Evolutionary conservation across 2,797 vertebrate species (phyloP).

Genomic region (Sebastes cheni): DNA sequence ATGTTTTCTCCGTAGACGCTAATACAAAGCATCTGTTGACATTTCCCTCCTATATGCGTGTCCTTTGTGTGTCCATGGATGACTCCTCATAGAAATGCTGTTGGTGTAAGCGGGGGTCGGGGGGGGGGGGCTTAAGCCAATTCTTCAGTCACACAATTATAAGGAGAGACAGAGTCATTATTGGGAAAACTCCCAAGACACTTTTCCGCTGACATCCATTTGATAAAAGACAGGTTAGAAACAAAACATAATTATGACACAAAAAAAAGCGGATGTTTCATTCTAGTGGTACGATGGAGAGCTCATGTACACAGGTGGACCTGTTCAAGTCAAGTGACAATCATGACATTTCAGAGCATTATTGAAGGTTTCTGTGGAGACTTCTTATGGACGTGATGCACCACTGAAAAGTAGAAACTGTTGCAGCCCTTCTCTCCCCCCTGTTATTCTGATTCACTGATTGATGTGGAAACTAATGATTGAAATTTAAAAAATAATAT

Average conservation of each 20-base stretch:
- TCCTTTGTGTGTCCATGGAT: constrained; percentile 55
- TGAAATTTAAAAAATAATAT: constrained; percentile 3
- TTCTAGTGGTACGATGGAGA: constrained; percentile 59
- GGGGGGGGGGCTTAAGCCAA: constrained; percentile 1
- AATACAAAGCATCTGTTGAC: constrained; percentile 50
- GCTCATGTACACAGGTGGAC: constrained; percentile 50
- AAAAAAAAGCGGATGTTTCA: constrained; percentile 44
- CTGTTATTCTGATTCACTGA: constrained; percentile 17
- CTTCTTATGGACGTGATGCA: constrained; percentile 32
- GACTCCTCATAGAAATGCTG: constrained; percentile 47
- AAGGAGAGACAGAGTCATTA: constrained; percentile 43
- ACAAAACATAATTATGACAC: constrained; percentile 41
- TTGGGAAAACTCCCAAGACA: constrained; percentile 20
- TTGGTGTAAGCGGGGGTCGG: neutral
- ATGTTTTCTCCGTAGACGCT: constrained; percentile 27
- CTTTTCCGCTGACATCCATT: constrained; percentile 52
- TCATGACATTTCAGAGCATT: constrained; percentile 58
- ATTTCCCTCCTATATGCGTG: constrained; percentile 21
- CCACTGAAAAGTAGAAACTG: constrained; percentile 28
- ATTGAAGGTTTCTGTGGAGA: constrained; percentile 37
- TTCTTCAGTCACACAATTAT: constrained; percentile 49
- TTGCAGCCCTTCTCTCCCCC: constrained; percentile 41
- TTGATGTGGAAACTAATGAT: constrained; percentile 15
- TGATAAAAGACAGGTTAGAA: constrained; percentile 33
- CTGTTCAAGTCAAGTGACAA: constrained; percentile 59